Evolutionary conservation across 2,888 invertebrate genomes (phyloP), one percentile per base, ranked within the genome.

Genomic region (Pheosia gnoma): DNA sequence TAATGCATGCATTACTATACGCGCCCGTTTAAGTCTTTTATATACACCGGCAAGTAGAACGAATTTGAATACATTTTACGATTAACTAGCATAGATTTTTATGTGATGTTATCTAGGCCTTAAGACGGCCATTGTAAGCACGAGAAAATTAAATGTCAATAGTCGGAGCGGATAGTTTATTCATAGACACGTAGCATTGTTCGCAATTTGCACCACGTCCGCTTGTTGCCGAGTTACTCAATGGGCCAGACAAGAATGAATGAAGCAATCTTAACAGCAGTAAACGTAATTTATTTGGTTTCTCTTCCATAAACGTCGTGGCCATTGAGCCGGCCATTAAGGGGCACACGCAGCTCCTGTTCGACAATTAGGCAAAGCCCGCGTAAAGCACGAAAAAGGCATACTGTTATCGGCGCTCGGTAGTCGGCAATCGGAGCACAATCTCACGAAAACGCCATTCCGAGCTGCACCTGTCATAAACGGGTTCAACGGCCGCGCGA

Each of bases 391-490:
- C 78, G 80, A 70, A 75, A 79, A 77, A 79, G 77, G 78, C 72
- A 74, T 72, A 79, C 74, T 80, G 84, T 88, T 91, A 91, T 91
- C 92, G 71, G 72, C 62, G 63, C 79, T 81, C 88, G 75, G 89
- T 88, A 89, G 90, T 88, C 80, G 66, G 78, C 82, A 85, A 92
- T 93, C 93, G 76, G 76, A 59, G 74, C 82, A 84, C 86, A 87
- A 93, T 93, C 93, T 93, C 92, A 93, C 93, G 93, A 93, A 90
- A 90, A 88, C 79, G 79, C 91, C 87, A 93, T 93, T 90, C 75
- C 69, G 66, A 80, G 79, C 87, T 89, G 91, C 93, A 93, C 93
- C 92, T 93, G 93, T 91, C 87, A 88, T 87, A 88, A 89, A 82
- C 73, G 75, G 77, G 91, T 83, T 90, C 88, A 87, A 79, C 79